Percentiles rank a stretch among this genome's conserved stretches.
Evolutionary conservation across 1,140 invertebrate species (phyloP).

Genomic region (Pygmarrhopalites habei): DNA sequence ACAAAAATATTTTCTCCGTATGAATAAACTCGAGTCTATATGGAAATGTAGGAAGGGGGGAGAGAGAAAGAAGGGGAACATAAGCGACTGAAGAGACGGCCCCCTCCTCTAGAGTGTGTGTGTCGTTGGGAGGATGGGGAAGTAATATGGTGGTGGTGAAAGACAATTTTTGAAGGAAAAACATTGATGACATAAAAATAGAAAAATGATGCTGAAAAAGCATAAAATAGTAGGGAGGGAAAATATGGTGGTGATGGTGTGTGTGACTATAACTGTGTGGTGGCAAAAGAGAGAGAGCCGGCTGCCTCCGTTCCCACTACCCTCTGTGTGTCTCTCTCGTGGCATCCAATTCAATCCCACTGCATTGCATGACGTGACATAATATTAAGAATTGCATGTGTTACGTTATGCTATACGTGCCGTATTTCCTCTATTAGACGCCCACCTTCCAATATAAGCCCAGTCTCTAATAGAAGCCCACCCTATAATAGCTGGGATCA

Average conservation of each 20-base stretch:
- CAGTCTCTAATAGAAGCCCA: too few relatives aligned
- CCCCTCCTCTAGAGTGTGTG: too few relatives aligned
- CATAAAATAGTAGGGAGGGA: constrained; percentile 12
- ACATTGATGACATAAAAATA: constrained; percentile 9
- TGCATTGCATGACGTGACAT: background rate
- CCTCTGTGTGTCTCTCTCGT: too few relatives aligned
- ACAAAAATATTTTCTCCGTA: constrained; percentile 1
- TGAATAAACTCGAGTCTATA: constrained; percentile 6
- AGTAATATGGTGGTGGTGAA: constrained; percentile 5
- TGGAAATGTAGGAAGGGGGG: background rate
- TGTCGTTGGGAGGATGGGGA: too few relatives aligned
- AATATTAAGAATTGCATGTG: constrained; percentile 1
- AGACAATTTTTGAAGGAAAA: constrained; percentile 15
- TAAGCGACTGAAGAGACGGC: too few relatives aligned
- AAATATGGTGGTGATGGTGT: constrained; percentile 1
- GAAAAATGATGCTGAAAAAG: constrained; percentile 14
- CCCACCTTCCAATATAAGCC: too few relatives aligned
- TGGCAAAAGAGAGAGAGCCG: too few relatives aligned
- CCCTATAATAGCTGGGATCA: too few relatives aligned
- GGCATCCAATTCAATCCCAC: constrained; percentile 6
- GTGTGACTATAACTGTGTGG: too few relatives aligned
- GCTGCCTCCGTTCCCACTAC: background rate
- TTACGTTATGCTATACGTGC: too few relatives aligned
- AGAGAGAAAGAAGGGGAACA: too few relatives aligned
- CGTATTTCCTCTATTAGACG: too few relatives aligned